A percentile compares a stretch with the other conserved stretches of the same genome.
Conservation (phyloP, 2,113 vertebrate species). For the Pangasianodon gigas region DNA sequence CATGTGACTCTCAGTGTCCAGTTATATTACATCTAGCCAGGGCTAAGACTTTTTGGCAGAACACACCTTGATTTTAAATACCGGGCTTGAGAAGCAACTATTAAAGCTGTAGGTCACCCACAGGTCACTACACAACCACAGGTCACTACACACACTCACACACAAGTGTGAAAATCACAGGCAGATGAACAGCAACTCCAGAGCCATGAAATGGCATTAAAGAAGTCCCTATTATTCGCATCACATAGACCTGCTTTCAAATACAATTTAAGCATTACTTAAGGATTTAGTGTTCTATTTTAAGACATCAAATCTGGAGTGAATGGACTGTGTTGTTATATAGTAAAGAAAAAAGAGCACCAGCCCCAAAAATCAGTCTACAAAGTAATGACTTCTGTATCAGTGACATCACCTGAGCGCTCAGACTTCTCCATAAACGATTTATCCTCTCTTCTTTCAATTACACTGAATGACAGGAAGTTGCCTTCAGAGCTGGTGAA, state of each 20-base stretch:
- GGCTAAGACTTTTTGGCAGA: constrained; percentile 25
- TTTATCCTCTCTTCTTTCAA: constrained; percentile 37
- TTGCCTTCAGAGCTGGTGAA: constrained; percentile 18
- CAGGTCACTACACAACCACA: constrained; percentile 32
- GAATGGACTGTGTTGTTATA: background rate
- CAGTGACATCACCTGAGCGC: constrained; percentile 23
- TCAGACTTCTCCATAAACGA: constrained; percentile 14
- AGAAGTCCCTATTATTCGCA: constrained; percentile 40
- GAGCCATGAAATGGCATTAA: constrained; percentile 27
- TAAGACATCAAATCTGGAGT: background rate
- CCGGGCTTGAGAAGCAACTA: constrained; percentile 37
- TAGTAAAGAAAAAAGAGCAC: background rate
- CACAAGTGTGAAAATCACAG: constrained; percentile 8
- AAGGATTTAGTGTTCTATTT: constrained; percentile 3
- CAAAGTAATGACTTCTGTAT: constrained; percentile 12
- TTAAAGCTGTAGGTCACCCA: constrained; percentile 54
- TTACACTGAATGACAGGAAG: constrained; percentile 30
- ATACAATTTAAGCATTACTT: constrained; percentile 36
- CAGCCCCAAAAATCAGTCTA: background rate
- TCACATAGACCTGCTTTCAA: constrained; percentile 35
- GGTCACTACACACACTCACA: constrained; percentile 4
- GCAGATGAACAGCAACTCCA: constrained; percentile 24
- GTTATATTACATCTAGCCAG: constrained; percentile 33
- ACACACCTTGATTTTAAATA: constrained; percentile 43
- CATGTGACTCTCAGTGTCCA: background rate